Base-by-base conservation (phyloP, 2,888 invertebrate species). In the Sisyra terminalis region DNA sequence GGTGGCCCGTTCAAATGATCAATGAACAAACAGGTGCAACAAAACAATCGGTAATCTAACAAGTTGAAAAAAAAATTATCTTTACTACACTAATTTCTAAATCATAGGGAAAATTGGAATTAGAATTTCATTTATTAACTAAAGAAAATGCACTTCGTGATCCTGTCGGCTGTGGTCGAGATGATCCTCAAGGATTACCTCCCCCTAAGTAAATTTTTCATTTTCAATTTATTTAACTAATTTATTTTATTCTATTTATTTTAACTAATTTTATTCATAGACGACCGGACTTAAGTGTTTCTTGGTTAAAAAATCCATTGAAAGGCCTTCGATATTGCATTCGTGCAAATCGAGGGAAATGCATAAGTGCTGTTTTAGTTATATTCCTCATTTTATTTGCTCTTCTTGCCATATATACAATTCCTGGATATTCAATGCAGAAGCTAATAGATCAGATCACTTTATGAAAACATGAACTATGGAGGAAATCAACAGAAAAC, bases 81-180 rank as follows among this genome's bases (percentile, higher is more conserved):
- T 39, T 14, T 30, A 44, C 42, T n/a, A n/a, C n/a, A n/a, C n/a
- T n/a, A n/a, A n/a, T 48, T 46, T 51, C n/a, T n/a, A n/a, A n/a
- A n/a, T 64, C 52, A 38, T 49, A 81, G 79, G 83, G 82, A 2
- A 73, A 73, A 58, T 61, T 82, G n/a, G 76, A 84, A 53, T 55
- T 78, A 48, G 77, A 80, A 54, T 53, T 84, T 48, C 69, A 70
- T 44, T 52, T 83, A 9, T 48, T 81, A 29, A 66, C 70, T 0
- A 64, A 65, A 42, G 64, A 67, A 29, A 76, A 78, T 51, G 79
- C 82, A 0, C 51, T 62, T 2, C 52, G 66, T 36, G 61, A 65
- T 50, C 81, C 82, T 0, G 80, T 67, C 0, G 83, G 83, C 5
- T 52, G 69, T 9, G 82, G 78, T 14, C 65, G 80, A 46, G 61